Evolutionary conservation across 2,888 invertebrate species (phyloP).

Genomic region (Mythimna lalbum): DNA sequence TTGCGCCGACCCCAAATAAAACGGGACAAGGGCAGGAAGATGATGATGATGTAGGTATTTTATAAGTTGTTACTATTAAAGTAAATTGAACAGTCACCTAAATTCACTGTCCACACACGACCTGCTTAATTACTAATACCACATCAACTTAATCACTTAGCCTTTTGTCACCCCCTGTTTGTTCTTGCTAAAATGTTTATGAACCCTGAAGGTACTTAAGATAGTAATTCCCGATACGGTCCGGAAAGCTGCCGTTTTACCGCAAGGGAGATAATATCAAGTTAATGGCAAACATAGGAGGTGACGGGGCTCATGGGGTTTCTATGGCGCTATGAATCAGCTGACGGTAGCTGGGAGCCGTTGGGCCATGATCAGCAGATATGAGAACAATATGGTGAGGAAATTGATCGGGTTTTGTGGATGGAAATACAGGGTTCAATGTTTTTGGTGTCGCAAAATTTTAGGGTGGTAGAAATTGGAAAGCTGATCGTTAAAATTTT

Average conservation of each 20-base stretch:
- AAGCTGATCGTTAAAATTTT: no score
- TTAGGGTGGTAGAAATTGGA: background rate
- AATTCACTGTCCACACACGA: constrained; percentile 24
- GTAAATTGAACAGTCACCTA: constrained; percentile 1
- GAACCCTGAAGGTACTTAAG: constrained; percentile 49
- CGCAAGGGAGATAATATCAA: constrained; percentile 58
- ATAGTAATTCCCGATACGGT: constrained; percentile 59
- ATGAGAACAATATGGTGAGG: constrained; percentile 16
- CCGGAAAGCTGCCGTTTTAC: constrained; percentile 33
- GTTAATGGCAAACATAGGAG: constrained; percentile 55
- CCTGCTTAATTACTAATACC: constrained; percentile 57
- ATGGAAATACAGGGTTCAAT: background rate
- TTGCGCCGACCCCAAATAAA: no score
- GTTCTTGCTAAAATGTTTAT: constrained; percentile 60
- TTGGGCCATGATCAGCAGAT: constrained; percentile 45
- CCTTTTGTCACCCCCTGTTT: constrained; percentile 51
- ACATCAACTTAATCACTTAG: constrained; percentile 54
- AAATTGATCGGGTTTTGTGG: background rate
- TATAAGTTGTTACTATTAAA: no score
- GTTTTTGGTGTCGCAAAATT: background rate
- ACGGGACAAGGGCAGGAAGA: no score
- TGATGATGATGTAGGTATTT: no score
- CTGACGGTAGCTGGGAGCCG: constrained; percentile 25
- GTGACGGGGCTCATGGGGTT: constrained; percentile 43
- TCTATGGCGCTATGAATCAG: constrained; percentile 53